Base-by-base conservation (phyloP, 2,888 invertebrate species). In the Dendrolimus houi region DNA sequence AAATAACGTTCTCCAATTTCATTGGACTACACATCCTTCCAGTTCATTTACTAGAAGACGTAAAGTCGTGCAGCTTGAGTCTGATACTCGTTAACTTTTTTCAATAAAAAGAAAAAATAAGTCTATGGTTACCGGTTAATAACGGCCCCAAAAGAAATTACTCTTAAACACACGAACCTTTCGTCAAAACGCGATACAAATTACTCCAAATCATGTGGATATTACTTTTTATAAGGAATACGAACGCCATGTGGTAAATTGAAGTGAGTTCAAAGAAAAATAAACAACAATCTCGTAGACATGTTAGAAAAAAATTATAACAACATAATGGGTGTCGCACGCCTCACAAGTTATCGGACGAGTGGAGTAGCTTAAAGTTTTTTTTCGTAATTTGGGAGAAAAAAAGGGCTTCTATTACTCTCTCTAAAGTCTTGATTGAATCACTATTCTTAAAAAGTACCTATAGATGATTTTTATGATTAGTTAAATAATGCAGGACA, bases 211-310 rank as follows among this genome's bases (percentile, higher is more conserved):
- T 86, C 80, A 83, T 85, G 83, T 88, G 81, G 83, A 82, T 85
- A 85, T 83, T 79, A 83, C 82, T 86, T 87, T 88, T 87, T 87
- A 83, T 74, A 64, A 60, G 63, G 67, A 69, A 72, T 65, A 62
- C 76, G 76, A 81, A 72, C 79, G 78, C 79, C 89, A 89, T 87
- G 85, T 87, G 90, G 86, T 88, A 85, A 88, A 88, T 89, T 88
- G 78, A 80, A 78, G 81, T 75, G 47, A 47, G 47, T 47, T 10
- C 47, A 47, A 12, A 47, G 47, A 47, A 47, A 47, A 47, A 47
- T 47, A 47, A 47, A 47, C 47, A 47, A 47, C 9, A 12, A 10
- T 47, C 12, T 47, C 47, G 47, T 47, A 10, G 29, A 29, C 29
- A 29, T 29, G 29, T 29, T 29, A 66, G 58, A 72, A 83, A 87